phyloP scores from a whole-genome alignment of 2,797 vertebrate species.

The Eulemur albifrons region DNA sequence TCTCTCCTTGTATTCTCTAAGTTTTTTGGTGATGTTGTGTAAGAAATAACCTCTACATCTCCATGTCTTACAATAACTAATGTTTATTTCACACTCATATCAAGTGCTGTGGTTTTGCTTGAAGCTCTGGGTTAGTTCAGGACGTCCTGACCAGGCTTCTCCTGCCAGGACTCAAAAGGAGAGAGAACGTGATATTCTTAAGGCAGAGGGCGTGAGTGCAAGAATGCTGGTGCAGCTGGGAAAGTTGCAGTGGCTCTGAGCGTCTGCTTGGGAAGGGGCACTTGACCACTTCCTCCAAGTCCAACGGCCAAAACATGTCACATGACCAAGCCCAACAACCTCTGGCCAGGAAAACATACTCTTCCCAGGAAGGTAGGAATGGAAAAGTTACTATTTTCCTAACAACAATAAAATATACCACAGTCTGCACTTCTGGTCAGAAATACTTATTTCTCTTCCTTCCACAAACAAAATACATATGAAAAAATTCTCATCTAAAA shows the following conservation, averaged over 20 bases:
- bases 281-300: background rate
- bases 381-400: background rate
- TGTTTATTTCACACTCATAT: background rate
- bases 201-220: accelerated
- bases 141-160: background rate
- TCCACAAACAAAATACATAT: background rate
- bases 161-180: background rate
- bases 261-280: background rate
- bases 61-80: background rate
- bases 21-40: background rate
- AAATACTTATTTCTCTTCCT: background rate
- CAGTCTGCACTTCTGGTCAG: background rate
- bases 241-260: background rate
- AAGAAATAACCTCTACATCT: background rate
- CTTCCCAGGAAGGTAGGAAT: background rate
- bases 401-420: background rate
- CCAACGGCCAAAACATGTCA: background rate
- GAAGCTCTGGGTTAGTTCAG: background rate
- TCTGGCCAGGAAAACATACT: background rate
- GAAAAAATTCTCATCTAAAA: background rate
- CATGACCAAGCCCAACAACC: background rate
- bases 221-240: background rate
- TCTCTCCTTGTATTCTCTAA: background rate
- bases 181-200: too few relatives aligned
- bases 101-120: background rate